phyloP scores from a whole-genome alignment of 53 echinoderm and acorn worm species.

The Glandiceps talaboti region DNA sequence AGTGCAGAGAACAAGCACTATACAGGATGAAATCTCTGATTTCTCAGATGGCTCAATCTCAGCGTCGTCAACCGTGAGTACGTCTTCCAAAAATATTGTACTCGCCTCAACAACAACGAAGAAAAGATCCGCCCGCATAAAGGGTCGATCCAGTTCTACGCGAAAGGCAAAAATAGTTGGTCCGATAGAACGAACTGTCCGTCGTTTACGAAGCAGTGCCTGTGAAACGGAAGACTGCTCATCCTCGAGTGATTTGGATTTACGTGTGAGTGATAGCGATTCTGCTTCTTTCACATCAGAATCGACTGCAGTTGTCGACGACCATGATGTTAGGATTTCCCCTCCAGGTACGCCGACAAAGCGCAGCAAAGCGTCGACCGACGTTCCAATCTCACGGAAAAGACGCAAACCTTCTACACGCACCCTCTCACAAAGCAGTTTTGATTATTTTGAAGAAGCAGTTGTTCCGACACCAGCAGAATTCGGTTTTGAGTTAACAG shows the following conservation, averaged over 20 bases:
- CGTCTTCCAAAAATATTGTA: background rate
- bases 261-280: background rate
- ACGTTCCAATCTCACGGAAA: constrained; percentile 28
- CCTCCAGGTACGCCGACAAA: constrained; percentile 44
- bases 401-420: constrained; percentile 18
- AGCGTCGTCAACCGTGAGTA: background rate
- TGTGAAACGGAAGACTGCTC: background rate
- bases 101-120: background rate
- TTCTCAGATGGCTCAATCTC: background rate
- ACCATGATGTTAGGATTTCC: constrained; percentile 6
- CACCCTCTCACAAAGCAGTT: background rate
- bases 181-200: background rate
- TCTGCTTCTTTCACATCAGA: constrained; percentile 6
- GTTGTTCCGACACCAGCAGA: background rate
- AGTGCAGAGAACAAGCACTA: constrained; percentile 8
- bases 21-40: background rate
- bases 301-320: background rate
- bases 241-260: background rate
- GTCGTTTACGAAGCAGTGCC: background rate
- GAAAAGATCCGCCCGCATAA: constrained; percentile 6
- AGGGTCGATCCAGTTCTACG: background rate
- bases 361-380: constrained; percentile 14
- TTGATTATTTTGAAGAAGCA: background rate
- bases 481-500: background rate
- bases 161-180: constrained; percentile 2